phyloP scores from a whole-genome alignment of 2,797 vertebrate species.

The Lindbergichthys nudifrons region DNA sequence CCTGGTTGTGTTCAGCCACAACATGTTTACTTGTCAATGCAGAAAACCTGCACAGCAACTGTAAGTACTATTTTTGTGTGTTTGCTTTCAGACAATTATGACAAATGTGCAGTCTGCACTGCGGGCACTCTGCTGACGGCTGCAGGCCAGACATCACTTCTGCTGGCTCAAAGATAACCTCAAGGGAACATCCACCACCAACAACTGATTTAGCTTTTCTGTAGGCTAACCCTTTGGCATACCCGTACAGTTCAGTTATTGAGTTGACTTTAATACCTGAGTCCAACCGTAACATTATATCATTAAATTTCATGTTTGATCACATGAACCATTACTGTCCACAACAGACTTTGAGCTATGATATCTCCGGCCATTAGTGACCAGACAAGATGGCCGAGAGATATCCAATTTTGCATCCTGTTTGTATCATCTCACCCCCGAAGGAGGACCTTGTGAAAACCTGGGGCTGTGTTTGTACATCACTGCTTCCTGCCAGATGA shows the following conservation, averaged over 20 bases:
- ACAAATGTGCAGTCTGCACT: conserved; percentile 68
- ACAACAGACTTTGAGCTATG: conserved; percentile 49
- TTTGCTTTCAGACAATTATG: conserved; percentile 70
- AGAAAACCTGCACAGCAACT: conserved; percentile 58
- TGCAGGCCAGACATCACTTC: conserved; percentile 55
- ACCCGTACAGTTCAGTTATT: conserved; percentile 41
- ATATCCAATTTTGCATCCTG: conserved; percentile 32
- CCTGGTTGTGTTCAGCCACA: conserved; percentile 40
- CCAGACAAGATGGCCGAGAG: conserved; percentile 28
- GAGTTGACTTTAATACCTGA: background rate
- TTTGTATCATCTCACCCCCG: background rate
- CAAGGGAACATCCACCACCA: conserved; percentile 56
- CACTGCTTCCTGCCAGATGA: conserved; percentile 18
- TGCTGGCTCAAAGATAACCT: conserved; percentile 67
- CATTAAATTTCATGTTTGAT: conserved; percentile 32
- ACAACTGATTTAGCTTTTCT: conserved; percentile 57
- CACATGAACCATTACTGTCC: conserved; percentile 52
- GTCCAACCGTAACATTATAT: conserved; percentile 36
- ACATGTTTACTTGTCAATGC: conserved; percentile 61
- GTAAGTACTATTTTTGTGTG: conserved; percentile 66
- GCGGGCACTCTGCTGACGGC: conserved; percentile 53
- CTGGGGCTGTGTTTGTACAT: background rate
- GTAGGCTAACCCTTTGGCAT: conserved; percentile 37
- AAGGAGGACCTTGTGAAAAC: conserved; percentile 8
- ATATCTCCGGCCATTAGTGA: conserved; percentile 40